These are phyloP conservation scores for Heterochromis multidens DNA, from an alignment of 2,113 vertebrate genomes.

Conservation along the genomic window DNA sequence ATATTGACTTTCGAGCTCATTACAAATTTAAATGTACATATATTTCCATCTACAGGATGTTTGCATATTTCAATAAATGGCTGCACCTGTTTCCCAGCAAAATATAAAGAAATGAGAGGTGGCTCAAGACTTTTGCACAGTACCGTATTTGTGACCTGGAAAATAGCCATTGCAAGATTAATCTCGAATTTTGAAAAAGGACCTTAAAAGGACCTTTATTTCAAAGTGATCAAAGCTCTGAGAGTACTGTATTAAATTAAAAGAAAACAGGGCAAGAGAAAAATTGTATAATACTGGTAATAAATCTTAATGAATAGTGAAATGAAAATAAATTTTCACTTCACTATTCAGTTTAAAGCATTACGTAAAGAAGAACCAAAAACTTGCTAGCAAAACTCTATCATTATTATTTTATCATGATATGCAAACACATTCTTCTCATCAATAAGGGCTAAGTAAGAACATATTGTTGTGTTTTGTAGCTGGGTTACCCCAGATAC, in stretches of 20 bases:
- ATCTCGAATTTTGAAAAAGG: not conserved
- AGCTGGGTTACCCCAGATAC: slow-evolving; percentile 57
- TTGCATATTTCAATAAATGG: not conserved
- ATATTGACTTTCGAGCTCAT: not conserved
- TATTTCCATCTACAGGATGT: not conserved
- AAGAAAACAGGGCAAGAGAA: not conserved
- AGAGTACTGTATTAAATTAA: not conserved
- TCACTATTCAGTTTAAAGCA: not conserved
- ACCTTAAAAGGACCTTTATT: not conserved
- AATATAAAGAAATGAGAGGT: not conserved
- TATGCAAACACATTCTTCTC: not conserved
- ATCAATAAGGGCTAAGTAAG: not conserved
- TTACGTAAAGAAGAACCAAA: not conserved
- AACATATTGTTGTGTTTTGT: slow-evolving; percentile 37
- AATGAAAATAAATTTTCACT: not conserved
- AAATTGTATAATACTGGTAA: not conserved
- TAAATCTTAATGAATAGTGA: not conserved
- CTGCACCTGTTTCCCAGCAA: not conserved
- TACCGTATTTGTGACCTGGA: not conserved
- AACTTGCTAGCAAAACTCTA: not conserved
- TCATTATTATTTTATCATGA: not conserved
- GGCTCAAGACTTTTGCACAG: not conserved
- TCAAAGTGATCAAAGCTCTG: not conserved
- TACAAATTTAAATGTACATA: not conserved
- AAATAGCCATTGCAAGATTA: not conserved